Conservation (phyloP, 1,140 invertebrate genomes). For the Cydia fagiglandana region DNA sequence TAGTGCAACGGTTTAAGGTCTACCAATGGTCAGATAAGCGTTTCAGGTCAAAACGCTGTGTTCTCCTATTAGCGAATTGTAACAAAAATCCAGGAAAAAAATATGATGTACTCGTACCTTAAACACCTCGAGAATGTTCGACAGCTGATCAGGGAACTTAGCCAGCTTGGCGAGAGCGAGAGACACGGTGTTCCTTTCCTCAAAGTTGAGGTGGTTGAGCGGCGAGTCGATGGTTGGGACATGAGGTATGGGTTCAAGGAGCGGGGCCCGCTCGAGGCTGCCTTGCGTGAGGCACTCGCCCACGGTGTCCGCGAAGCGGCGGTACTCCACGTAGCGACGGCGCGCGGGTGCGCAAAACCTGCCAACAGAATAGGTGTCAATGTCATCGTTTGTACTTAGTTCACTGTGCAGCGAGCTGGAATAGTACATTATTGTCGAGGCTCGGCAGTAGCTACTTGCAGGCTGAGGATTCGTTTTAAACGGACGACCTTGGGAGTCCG, state of each 20-base stretch:
- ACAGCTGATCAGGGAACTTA: conserved; percentile 81
- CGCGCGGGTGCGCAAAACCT: conserved; percentile 82
- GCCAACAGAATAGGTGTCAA: background rate
- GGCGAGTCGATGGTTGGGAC: conserved; percentile 80
- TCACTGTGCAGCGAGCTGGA: too few species aligned
- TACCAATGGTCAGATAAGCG: too few species aligned
- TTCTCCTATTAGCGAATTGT: too few species aligned
- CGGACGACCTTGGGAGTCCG: too few species aligned
- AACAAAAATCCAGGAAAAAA: background rate
- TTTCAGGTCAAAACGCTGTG: too few species aligned
- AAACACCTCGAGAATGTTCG: conserved; percentile 81
- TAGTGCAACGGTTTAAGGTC: too few species aligned
- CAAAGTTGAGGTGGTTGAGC: conserved; percentile 84
- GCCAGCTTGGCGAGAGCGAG: conserved; percentile 82
- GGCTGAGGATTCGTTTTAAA: too few species aligned
- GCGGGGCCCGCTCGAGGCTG: conserved; percentile 82
- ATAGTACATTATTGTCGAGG: too few species aligned
- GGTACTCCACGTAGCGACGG: conserved; percentile 81
- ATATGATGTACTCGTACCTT: conserved; percentile 61
- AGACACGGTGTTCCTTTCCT: conserved; percentile 81
- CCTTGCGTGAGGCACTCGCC: conserved; percentile 83
- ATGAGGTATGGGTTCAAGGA: conserved; percentile 82
- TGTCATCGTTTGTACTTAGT: too few species aligned
- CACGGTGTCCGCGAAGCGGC: conserved; percentile 81
- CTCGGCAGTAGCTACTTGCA: too few species aligned